Evolutionary conservation across 1,140 invertebrate species (phyloP).

Genomic region (Metopolophium dirhodum): DNA sequence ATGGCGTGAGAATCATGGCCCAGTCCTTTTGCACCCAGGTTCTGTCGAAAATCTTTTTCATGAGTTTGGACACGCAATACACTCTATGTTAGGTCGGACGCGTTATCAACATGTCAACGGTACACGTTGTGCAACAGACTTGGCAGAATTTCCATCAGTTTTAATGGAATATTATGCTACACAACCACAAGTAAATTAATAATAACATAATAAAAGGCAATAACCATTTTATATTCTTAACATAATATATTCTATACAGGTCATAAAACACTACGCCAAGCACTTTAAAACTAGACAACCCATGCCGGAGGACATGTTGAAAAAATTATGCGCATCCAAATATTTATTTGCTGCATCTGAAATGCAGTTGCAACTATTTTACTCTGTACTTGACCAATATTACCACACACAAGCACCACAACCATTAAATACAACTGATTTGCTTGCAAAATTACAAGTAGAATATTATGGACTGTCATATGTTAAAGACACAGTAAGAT

Average conservation of each 20-base stretch:
- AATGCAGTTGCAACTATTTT: constrained; percentile 90
- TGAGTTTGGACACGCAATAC: constrained; percentile 99
- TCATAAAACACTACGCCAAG: constrained; percentile 84
- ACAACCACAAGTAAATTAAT: constrained; percentile 76
- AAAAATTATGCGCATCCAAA: constrained; percentile 82
- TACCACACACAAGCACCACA: constrained; percentile 76
- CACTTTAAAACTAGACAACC: constrained; percentile 89
- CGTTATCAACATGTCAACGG: constrained; percentile 97
- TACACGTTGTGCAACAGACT: constrained; percentile 95
- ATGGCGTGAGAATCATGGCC: constrained; percentile 74
- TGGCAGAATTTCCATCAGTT: constrained; percentile 97
- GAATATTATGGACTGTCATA: constrained; percentile 87
- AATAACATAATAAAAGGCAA: not conserved
- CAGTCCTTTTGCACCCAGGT: constrained; percentile 80
- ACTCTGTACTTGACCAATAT: constrained; percentile 86
- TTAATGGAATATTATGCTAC: constrained; percentile 98
- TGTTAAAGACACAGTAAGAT: constrained; percentile 81
- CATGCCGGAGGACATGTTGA: constrained; percentile 78
- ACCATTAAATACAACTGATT: constrained; percentile 73
- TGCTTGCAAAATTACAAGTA: constrained; percentile 80
- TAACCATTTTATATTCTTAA: not conserved
- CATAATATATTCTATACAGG: constrained; percentile 64
- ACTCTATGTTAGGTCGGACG: constrained; percentile 96
- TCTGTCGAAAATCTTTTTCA: constrained; percentile 97
- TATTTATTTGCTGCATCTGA: constrained; percentile 87